Percentiles rank a stretch among this genome's conserved stretches.
Conservation (phyloP, 1,140 invertebrate genomes). For the Drosophila eugracilis region DNA sequence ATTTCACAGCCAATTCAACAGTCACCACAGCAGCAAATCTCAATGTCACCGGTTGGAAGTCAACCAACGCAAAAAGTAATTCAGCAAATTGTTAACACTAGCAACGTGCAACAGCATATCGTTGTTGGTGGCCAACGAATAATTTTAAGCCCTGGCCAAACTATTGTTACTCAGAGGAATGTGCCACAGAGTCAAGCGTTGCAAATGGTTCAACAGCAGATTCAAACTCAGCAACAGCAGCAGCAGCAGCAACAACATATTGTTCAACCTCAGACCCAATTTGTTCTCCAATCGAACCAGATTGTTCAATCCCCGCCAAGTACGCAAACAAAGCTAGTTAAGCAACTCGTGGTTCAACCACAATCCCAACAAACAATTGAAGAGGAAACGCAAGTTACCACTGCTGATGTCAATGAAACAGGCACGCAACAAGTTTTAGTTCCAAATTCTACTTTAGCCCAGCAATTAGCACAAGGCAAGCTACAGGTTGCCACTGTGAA, state of each 20-base stretch:
- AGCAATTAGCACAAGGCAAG: slow-evolving; percentile 91
- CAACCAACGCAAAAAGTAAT: slow-evolving; percentile 81
- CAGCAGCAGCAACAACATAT: slow-evolving; percentile 64
- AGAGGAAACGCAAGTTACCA: slow-evolving; percentile 56
- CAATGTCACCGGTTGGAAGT: slow-evolving; percentile 52
- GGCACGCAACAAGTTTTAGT: slow-evolving; percentile 89
- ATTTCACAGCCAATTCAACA: slow-evolving; percentile 48
- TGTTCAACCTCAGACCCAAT: slow-evolving; percentile 73
- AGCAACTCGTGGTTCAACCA: slow-evolving; percentile 69
- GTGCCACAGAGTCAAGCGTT: slow-evolving; percentile 72
- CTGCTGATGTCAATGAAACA: slow-evolving; percentile 45
- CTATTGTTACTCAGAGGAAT: slow-evolving; percentile 79
- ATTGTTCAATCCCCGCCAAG: slow-evolving; percentile 65
- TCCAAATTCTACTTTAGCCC: slow-evolving; percentile 90
- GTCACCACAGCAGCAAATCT: slow-evolving; percentile 64
- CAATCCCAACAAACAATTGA: slow-evolving; percentile 46
- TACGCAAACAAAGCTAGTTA: slow-evolving; percentile 58
- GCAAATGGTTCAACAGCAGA: slow-evolving; percentile 81
- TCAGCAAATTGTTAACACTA: slow-evolving; percentile 83
- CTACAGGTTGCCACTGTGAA: slow-evolving; percentile 93
- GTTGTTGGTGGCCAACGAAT: slow-evolving; percentile 80
- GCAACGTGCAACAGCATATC: slow-evolving; percentile 84
- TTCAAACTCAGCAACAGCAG: slow-evolving; percentile 73
- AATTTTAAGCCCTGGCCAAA: slow-evolving; percentile 81
- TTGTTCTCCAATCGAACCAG: slow-evolving; percentile 65